phyloP scores from a whole-genome alignment of 2,888 invertebrate genomes.

The Papilio protenor region DNA sequence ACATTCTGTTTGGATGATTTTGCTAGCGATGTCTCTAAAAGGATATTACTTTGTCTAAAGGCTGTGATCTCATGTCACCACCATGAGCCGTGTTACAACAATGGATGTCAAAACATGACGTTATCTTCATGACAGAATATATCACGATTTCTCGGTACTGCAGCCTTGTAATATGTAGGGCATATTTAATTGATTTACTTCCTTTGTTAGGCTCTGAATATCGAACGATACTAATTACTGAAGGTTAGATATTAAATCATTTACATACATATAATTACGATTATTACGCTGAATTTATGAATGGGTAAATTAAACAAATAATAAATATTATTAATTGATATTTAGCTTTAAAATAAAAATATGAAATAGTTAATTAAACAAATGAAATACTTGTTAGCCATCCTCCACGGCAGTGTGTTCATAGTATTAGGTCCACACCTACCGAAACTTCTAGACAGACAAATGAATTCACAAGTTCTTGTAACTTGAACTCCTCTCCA shows the following conservation, averaged over 20 bases:
- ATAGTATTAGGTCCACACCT: conserved; percentile 49
- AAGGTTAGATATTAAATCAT: neutral
- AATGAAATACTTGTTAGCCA: conserved; percentile 25
- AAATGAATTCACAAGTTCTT: conserved; percentile 78
- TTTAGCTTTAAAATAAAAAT: neutral
- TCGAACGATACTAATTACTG: neutral
- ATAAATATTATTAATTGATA: no score
- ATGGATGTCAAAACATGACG: conserved; percentile 12
- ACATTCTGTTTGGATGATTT: neutral
- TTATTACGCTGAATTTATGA: neutral
- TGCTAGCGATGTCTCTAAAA: neutral
- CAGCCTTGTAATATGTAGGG: conserved; percentile 18
- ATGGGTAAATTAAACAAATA: neutral
- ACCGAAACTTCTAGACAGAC: conserved; percentile 74
- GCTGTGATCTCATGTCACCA: conserved; percentile 17
- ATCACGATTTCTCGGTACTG: conserved; percentile 15
- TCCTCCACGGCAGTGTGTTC: conserved; percentile 48
- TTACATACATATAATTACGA: neutral
- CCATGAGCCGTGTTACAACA: conserved; percentile 37
- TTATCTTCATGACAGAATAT: conserved; percentile 19
- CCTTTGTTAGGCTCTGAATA: neutral
- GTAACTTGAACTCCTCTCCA: conserved; percentile 63
- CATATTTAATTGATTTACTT: neutral
- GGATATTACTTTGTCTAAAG: neutral
- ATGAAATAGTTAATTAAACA: neutral